Percentiles rank a stretch among this genome's conserved stretches.
Evolutionary conservation across 2,113 vertebrate genomes (phyloP).

Genomic region (Tonatia bakeri): DNA sequence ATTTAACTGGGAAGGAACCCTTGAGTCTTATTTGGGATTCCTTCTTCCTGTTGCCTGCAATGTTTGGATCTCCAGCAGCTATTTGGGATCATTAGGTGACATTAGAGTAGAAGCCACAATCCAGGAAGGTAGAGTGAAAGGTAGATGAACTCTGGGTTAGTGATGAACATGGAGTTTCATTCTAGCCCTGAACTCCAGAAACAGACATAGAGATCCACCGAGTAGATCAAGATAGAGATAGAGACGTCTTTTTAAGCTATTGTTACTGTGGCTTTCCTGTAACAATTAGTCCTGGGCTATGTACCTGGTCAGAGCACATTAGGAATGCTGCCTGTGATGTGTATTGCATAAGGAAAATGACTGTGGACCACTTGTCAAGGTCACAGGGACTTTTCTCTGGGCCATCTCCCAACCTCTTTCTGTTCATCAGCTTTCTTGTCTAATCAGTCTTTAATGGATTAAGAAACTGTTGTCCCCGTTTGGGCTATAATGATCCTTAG

Average conservation of each 20-base stretch:
- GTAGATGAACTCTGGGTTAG: background rate
- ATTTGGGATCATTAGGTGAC: background rate
- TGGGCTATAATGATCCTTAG: background rate
- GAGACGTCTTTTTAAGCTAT: background rate
- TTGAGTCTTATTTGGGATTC: background rate
- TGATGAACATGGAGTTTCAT: background rate
- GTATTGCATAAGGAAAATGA: background rate
- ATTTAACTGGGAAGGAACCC: background rate
- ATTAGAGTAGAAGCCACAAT: background rate
- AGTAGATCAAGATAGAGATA: background rate
- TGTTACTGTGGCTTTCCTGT: background rate
- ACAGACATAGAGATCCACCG: background rate
- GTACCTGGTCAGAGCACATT: background rate
- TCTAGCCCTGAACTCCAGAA: background rate
- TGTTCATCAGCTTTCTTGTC: background rate
- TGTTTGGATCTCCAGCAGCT: background rate
- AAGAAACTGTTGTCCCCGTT: background rate
- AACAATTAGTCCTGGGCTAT: background rate
- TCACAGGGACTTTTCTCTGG: background rate
- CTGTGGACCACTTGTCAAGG: background rate
- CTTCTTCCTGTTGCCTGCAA: background rate
- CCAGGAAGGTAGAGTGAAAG: background rate
- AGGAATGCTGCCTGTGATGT: background rate
- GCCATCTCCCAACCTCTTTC: background rate
- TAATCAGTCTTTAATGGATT: background rate